Percentiles rank a stretch among this genome's conserved stretches.
Evolutionary conservation across 2,888 invertebrate genomes (phyloP).

Genomic region (Xylophagus ater): DNA sequence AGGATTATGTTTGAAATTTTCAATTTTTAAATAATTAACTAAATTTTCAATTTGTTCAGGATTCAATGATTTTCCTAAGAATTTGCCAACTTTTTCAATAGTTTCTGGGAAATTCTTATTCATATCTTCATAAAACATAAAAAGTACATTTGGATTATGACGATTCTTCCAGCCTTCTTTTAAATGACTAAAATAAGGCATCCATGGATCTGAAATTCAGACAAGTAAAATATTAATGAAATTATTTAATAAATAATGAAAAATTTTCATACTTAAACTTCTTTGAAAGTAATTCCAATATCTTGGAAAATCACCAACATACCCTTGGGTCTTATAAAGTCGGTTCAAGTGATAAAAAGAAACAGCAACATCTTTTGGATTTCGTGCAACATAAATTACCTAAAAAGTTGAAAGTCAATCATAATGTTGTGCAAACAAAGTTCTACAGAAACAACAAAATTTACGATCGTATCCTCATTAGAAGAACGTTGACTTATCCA

Average conservation of each 20-base stretch:
- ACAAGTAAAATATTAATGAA: too few species aligned
- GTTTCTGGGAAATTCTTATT: constrained; percentile 48
- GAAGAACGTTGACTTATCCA: too few species aligned
- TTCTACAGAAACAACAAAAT: too few species aligned
- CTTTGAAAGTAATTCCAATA: constrained; percentile 61
- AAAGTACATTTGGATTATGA: constrained; percentile 56
- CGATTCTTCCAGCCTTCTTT: constrained; percentile 62
- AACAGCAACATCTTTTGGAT: constrained; percentile 76
- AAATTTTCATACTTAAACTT: constrained; percentile 45
- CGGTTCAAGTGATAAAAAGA: constrained; percentile 72
- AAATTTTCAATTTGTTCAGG: constrained; percentile 49
- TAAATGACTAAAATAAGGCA: constrained; percentile 68
- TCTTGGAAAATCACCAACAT: constrained; percentile 52
- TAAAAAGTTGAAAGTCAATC: constrained; percentile 29
- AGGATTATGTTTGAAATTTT: constrained; percentile 70
- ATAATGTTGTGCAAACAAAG: too few species aligned
- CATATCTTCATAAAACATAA: constrained; percentile 72
- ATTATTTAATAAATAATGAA: background rate
- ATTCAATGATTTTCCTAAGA: constrained; percentile 48
- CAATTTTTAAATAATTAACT: constrained; percentile 62
- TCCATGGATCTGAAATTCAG: constrained; percentile 49
- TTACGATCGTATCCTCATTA: too few species aligned
- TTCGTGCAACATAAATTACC: constrained; percentile 72
- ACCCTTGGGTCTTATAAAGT: constrained; percentile 57
- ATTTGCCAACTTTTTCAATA: constrained; percentile 48